Evolutionary conservation across 2,888 invertebrate genomes (phyloP), one percentile per base, ranked within the genome.

Genomic region (Smittia aterrima): DNA sequence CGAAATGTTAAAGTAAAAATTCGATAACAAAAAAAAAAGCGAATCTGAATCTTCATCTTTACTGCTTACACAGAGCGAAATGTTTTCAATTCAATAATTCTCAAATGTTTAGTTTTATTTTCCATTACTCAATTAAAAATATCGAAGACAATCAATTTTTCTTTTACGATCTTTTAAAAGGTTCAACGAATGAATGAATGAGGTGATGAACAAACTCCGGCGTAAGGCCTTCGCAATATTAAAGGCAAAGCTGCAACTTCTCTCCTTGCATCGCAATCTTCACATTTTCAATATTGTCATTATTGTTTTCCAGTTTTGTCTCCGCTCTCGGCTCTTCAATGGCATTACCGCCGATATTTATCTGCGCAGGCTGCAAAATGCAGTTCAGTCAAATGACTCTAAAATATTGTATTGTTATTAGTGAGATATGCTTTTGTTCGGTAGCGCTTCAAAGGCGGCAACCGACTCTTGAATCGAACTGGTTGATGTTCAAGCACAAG

Each of bases 361-460:
- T 47, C n/a, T 47, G 47, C n/a, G 47, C 47, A 47, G 47, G 47
- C n/a, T 53, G 70, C 18, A 53, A 54, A 70, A 53, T 16, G 47
- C 67, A 54, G 53, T n/a, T 16, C 27, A 70, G 70, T 70, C 70
- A 70, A 70, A 70, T 70, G 70, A 70, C 70, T 70, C 70, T 70
- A 32, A 70, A 70, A 70, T 54, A 70, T 70, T 41, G 70, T 70
- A 70, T 70, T 70, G 70, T 70, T 70, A 70, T 70, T 70, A 70
- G 70, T 70, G 70, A 70, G 70, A 70, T 70, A 70, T 70, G 70
- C 70, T 41, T 70, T 70, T 70, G 70, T 70, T 70, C 70, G 70
- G 70, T 70, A 70, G 70, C 54, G 32, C 54, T 70, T 70, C 70
- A 70, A 70, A 70, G 32, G 70, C 16, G 27, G 6, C 25, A 27